These are phyloP conservation scores for Pelmatolapia mariae DNA, from an alignment of 2,113 vertebrate species.

Conservation along the genomic window DNA sequence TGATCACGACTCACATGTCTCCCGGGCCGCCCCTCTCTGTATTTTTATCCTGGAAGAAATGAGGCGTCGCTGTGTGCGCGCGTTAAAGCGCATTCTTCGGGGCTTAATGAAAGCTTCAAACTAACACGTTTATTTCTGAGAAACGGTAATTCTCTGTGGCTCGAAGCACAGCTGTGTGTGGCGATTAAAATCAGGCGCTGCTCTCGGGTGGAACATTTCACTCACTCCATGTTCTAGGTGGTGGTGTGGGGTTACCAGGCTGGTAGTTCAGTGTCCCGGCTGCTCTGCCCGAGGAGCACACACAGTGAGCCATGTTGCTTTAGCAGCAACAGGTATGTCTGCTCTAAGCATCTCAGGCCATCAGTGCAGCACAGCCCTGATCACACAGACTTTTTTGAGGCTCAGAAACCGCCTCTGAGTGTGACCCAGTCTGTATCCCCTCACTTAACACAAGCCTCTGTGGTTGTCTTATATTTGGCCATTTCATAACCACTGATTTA, in stretches of 20 bases:
- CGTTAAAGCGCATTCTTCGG: background rate
- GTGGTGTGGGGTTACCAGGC: background rate
- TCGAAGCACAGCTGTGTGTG: background rate
- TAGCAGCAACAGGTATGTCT: constrained; percentile 37
- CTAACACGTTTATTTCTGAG: background rate
- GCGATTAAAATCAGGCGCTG: background rate
- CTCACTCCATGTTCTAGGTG: background rate
- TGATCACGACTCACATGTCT: constrained; percentile 62
- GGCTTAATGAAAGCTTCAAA: background rate
- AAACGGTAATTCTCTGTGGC: background rate
- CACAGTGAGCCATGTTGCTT: background rate
- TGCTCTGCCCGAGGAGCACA: background rate
- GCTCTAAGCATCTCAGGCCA: background rate
- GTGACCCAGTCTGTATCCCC: background rate
- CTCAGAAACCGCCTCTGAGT: background rate
- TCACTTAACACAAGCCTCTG: background rate
- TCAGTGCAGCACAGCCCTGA: background rate
- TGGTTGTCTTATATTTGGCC: background rate
- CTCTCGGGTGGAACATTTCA: background rate
- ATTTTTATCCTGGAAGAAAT: background rate
- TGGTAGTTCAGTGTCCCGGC: background rate
- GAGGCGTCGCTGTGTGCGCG: background rate
- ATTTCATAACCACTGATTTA: background rate
- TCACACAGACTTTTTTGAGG: background rate
- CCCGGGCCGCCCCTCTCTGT: constrained; percentile 7